Evolutionary conservation across 2,797 vertebrate genomes (phyloP), one percentile per base, ranked within the genome.

Genomic region (Rhodeus uyekii): DNA sequence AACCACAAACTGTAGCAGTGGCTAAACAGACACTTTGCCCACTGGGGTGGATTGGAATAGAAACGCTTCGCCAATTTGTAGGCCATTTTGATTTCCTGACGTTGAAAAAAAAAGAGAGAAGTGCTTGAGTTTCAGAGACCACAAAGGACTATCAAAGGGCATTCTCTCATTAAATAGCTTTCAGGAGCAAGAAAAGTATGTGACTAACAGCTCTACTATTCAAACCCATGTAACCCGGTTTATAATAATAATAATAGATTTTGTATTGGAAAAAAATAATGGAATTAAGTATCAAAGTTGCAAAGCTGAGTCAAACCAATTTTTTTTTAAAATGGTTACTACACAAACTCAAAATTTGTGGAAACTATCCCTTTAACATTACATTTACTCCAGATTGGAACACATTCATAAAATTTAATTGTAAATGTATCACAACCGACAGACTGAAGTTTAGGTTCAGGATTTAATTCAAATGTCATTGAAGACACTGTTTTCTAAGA

Each of bases 1-100:
- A 99, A 99, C 98, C 98, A 99, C 3, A 99, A 89, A 87, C 97
- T 99, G 91, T 98, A 98, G 92, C 97, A 97, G 82, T 99, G 97
- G 83, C 97, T 98, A 90, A 96, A 96, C 73, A 99, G 95, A 88
- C 96, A 99, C 69, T 96, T 97, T 8, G 97, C 96, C 98, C 98
- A 99, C 65, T 96, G 95, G 1, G 91, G 93, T 4, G 96, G 96
- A 89, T 95, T 96, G 83, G 95, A 88, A 1, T 96, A 96, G 90
- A 91, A 98, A 61, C 94, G 96, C 92, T 95, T 97, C 0, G 98
- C 97, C 93, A 97, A 92, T 88, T 97, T 99, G 91, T 96, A 97
- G 6, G 98, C 97, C 24, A 97, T 90, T 95, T 97, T 99, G 90
- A 99, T 96, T 90, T 99, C 98, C 98, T 99, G 91, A n/a, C 78